Base-by-base conservation (phyloP, 1,140 invertebrate genomes). In the Tyrophagus putrescentiae region DNA sequence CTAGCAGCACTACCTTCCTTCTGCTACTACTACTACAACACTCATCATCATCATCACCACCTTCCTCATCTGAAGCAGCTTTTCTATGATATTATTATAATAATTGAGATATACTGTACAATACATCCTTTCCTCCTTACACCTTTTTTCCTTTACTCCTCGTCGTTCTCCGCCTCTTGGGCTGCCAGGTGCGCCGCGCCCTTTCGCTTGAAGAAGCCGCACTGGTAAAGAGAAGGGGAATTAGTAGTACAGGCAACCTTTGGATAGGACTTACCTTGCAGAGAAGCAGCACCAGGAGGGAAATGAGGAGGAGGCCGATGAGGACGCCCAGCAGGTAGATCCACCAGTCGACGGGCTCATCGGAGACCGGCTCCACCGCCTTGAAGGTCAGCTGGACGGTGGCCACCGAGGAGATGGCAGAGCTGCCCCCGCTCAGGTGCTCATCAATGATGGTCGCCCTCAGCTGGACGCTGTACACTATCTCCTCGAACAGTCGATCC, bases 121-220 rank as follows among this genome's bases (percentile, higher is more conserved):
- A n/a, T n/a, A n/a, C n/a, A n/a, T n/a, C n/a, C n/a, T n/a, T n/a
- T n/a, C n/a, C n/a, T n/a, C n/a, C n/a, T n/a, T n/a, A n/a, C n/a
- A n/a, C n/a, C n/a, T n/a, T n/a, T n/a, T n/a, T n/a, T n/a, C n/a
- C n/a, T n/a, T n/a, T n/a, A n/a, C n/a, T n/a, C n/a, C n/a, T n/a
- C n/a, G n/a, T n/a, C n/a, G n/a, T n/a, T n/a, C n/a, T n/a, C n/a
- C n/a, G n/a, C n/a, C n/a, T n/a, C n/a, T n/a, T n/a, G n/a, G n/a
- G n/a, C n/a, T n/a, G n/a, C n/a, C n/a, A n/a, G n/a, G n/a, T n/a
- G n/a, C 41, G 41, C 4, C 18, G 41, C 41, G 18, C 1, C 1
- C 3, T 42, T 42, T 42, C 41, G 18, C 1, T 48, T 48, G 45
- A 48, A 48, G 45, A 48, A 48, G 7, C 45, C 45, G 31, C 45